Conservation (phyloP, 2,113 vertebrate genomes). For the Cololabis saira region DNA sequence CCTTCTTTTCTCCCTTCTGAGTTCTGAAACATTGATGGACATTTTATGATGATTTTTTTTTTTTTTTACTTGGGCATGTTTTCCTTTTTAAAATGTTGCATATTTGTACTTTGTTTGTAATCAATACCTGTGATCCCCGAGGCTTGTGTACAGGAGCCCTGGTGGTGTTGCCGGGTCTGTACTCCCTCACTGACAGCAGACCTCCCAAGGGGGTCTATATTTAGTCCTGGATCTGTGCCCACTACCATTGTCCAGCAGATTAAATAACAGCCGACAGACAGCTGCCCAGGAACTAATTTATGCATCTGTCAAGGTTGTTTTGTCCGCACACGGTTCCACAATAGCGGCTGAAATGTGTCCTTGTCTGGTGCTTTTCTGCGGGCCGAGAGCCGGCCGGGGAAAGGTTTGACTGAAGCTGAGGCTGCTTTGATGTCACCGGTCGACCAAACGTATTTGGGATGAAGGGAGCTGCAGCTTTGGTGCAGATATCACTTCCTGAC, state of each 20-base stretch:
- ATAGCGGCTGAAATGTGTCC: background rate
- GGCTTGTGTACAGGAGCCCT: background rate
- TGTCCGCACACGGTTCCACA: constrained; percentile 8
- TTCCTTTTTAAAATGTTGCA: too few species aligned
- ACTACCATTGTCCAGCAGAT: constrained; percentile 59
- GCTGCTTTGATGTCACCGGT: background rate
- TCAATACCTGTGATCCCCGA: too few species aligned
- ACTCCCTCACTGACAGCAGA: constrained; percentile 43
- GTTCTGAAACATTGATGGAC: too few species aligned
- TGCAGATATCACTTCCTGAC: background rate
- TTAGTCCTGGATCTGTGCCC: constrained; percentile 53
- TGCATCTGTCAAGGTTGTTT: constrained; percentile 47
- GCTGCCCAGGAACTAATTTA: constrained; percentile 30
- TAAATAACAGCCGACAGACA: constrained; percentile 39
- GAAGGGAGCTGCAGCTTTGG: background rate
- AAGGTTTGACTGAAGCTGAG: background rate
- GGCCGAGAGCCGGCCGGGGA: background rate
- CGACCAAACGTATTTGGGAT: background rate
- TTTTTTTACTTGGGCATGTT: too few species aligned
- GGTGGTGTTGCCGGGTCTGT: constrained; percentile 10
- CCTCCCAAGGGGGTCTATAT: constrained; percentile 43
- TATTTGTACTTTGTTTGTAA: too few species aligned
- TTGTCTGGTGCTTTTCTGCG: background rate
- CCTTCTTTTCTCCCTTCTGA: too few species aligned
- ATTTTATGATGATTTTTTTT: too few species aligned